phyloP scores from a whole-genome alignment of 1,140 invertebrate genomes.

The Andricus grossulariae region DNA sequence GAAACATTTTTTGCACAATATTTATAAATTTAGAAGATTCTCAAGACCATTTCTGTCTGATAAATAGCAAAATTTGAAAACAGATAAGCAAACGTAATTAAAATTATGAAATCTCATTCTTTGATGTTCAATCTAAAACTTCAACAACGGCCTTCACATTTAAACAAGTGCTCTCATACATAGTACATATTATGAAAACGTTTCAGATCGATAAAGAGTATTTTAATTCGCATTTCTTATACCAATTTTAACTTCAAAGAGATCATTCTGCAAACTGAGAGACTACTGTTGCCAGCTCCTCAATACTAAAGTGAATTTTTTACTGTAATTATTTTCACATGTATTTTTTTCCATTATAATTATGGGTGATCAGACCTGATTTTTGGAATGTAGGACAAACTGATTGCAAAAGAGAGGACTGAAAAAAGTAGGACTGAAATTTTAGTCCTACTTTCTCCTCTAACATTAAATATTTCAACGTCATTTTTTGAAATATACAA shows the following conservation, averaged over 20 bases:
- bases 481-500: too few relatives aligned
- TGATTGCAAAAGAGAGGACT: too few relatives aligned
- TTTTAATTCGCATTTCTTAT: neutral
- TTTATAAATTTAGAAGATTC: conserved; percentile 25
- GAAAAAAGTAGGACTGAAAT: too few relatives aligned
- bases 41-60: conserved; percentile 20
- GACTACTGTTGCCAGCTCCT: neutral
- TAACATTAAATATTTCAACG: too few relatives aligned
- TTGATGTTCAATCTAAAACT: neutral
- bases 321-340: too few relatives aligned
- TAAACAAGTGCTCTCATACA: neutral
- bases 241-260: neutral
- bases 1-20: conserved; percentile 28
- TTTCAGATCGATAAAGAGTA: neutral
- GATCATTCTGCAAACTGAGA: conserved; percentile 5
- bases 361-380: too few relatives aligned
- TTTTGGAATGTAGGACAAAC: too few relatives aligned
- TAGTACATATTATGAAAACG: neutral
- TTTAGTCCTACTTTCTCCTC: too few relatives aligned
- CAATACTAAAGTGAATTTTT: too few relatives aligned
- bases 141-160: neutral
- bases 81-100: neutral
- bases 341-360: too few relatives aligned
- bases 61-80: neutral
- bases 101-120: conserved; percentile 8